These are phyloP conservation scores for Timema podura DNA, from an alignment of 2,888 invertebrate species.

Conservation along the genomic window DNA sequence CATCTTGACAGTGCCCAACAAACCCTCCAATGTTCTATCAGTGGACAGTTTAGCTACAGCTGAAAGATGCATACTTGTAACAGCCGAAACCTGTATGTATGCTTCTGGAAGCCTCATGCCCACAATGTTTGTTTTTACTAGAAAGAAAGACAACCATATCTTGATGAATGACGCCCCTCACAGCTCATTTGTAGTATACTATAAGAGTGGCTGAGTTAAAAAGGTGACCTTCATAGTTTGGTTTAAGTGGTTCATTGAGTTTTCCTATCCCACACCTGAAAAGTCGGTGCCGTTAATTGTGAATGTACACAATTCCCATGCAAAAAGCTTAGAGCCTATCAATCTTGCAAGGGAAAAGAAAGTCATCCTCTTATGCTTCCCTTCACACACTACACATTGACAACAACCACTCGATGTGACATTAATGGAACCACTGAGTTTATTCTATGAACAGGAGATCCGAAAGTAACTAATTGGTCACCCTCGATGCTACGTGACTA, in stretches of 20 bases:
- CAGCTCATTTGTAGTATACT: slow-evolving; percentile 27
- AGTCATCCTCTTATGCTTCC: too few relatives aligned
- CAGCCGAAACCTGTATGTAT: slow-evolving; percentile 34
- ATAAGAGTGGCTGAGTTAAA: slow-evolving; percentile 32
- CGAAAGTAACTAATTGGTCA: too few relatives aligned
- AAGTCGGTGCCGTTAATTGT: slow-evolving; percentile 33
- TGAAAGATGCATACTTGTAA: slow-evolving; percentile 39
- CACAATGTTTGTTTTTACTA: slow-evolving; percentile 20
- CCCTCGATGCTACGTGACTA: too few relatives aligned
- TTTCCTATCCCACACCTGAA: slow-evolving; percentile 29
- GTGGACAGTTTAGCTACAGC: slow-evolving; percentile 38
- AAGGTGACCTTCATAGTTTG: slow-evolving; percentile 30
- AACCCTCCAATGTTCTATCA: slow-evolving; percentile 37
- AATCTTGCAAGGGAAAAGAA: too few relatives aligned
- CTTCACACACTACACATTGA: too few relatives aligned
- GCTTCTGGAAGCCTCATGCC: slow-evolving; percentile 31
- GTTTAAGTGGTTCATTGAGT: slow-evolving; percentile 30
- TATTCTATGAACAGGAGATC: too few relatives aligned
- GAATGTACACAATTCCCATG: slow-evolving; percentile 30
- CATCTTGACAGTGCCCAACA: slow-evolving; percentile 38
- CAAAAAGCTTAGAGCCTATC: slow-evolving; percentile 22
- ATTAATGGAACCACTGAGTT: too few relatives aligned
- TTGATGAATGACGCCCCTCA: slow-evolving; percentile 30
- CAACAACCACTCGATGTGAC: too few relatives aligned
- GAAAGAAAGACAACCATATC: slow-evolving; percentile 27